These are phyloP conservation scores for Ptychochromis oligacanthus DNA, from an alignment of 2,113 vertebrate species.

Conservation along the genomic window DNA sequence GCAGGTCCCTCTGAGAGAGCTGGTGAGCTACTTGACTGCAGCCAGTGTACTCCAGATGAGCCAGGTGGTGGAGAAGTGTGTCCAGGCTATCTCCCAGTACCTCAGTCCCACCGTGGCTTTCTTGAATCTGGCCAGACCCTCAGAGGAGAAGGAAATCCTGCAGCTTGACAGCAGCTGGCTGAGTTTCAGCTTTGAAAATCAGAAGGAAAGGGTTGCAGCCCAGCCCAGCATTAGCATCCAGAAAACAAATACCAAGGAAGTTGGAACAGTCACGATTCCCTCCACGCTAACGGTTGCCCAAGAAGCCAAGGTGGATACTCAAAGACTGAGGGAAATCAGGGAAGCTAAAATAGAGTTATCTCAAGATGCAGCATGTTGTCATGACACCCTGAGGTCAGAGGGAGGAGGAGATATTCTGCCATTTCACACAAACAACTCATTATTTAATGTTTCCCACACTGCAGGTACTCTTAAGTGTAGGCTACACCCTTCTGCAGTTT, in stretches of 20 bases:
- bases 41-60: slow-evolving; percentile 78
- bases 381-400: slow-evolving; percentile 10
- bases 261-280: neutral
- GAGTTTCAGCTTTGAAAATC: neutral
- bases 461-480: neutral
- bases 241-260: neutral
- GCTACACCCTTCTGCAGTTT: neutral
- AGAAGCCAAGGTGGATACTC: neutral
- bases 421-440: slow-evolving; percentile 7
- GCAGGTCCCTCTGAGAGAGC: slow-evolving; percentile 68
- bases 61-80: slow-evolving; percentile 74
- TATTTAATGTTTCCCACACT: neutral
- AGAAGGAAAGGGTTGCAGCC: slow-evolving; percentile 28
- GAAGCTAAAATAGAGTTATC: neutral
- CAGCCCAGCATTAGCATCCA: neutral
- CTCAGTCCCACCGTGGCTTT: slow-evolving; percentile 55
- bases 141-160: slow-evolving; percentile 14
- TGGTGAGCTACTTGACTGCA: slow-evolving; percentile 75
- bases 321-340: neutral
- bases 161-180: neutral
- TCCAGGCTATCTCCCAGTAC: slow-evolving; percentile 68
- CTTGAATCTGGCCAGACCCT: slow-evolving; percentile 11
- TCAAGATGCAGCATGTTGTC: neutral
- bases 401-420: slow-evolving; percentile 1
- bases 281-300: neutral